Percentiles rank a stretch among this genome's conserved stretches.
Conservation (phyloP, 2,113 vertebrate genomes). For the Riparia riparia region DNA sequence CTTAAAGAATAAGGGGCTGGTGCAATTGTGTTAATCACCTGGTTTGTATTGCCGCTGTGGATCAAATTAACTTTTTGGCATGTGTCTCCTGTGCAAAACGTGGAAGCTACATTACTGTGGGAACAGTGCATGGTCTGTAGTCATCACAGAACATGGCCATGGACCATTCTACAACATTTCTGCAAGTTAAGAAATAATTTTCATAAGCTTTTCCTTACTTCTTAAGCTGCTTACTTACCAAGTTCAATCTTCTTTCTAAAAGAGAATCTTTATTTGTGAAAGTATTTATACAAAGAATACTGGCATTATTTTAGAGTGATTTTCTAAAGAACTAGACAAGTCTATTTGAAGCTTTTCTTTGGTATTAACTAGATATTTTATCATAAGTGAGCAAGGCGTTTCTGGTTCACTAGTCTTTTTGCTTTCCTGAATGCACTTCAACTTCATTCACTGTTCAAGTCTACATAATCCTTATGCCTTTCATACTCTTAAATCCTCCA, state of each 20-base stretch:
- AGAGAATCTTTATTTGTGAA: constrained; percentile 70
- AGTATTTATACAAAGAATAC: constrained; percentile 64
- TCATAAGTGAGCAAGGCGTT: constrained; percentile 79
- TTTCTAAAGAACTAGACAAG: constrained; percentile 75
- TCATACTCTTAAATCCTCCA: constrained; percentile 72
- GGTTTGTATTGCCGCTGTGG: neutral
- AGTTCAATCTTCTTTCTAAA: constrained; percentile 67
- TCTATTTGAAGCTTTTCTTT: constrained; percentile 78
- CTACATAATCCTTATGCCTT: constrained; percentile 73
- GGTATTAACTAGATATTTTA: constrained; percentile 79
- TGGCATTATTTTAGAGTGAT: constrained; percentile 74
- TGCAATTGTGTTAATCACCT: neutral
- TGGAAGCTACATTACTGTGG: neutral
- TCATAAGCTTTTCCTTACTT: constrained; percentile 46
- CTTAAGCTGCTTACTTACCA: constrained; percentile 74
- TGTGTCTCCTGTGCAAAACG: neutral
- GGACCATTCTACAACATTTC: constrained; percentile 24
- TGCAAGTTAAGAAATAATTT: constrained; percentile 64
- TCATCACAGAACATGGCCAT: neutral
- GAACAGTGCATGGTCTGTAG: neutral
- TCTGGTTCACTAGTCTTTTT: constrained; percentile 77
- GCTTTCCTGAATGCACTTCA: constrained; percentile 77
- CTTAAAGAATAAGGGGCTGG: neutral
- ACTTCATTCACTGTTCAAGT: constrained; percentile 70
- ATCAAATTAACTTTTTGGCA: neutral